Evolutionary conservation across 2,113 vertebrate genomes (phyloP), one percentile per base, ranked within the genome.

Genomic region (Erythrocercus mccallii): DNA sequence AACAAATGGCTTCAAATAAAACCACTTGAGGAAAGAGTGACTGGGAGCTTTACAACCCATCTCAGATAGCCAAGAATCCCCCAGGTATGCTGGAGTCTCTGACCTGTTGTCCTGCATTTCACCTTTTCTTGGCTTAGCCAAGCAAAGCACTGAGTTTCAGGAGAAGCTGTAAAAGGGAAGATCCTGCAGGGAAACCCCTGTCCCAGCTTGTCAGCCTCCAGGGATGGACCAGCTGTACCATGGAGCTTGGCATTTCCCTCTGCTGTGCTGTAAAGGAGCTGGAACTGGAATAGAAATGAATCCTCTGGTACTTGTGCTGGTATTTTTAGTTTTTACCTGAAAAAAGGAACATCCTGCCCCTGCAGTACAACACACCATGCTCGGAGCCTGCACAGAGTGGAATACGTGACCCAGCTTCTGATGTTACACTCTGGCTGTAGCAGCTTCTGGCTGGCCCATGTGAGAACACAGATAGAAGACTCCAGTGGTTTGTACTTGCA

Each of bases 401-500:
- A 86, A 62, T 3, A 17, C 1, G 25, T 20, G 10, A 17, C 42
- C 48, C 21, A 44, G 30, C 68, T 69, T 68, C n/a, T 81, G 45
- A 1, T 2, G 17, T 37, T 12, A 28, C 0, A 2, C 33, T 51
- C 45, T 62, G 24, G 51, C 20, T 21, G 37, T 12, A 68, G 85
- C 82, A 90, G 92, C 71, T 92, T 58, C 69, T 60, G 38, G 42
- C 44, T 18, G 57, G 78, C 23, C 51, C 70, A 19, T 0, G 37
- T 28, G 70, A 70, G 33, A 64, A 70, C 40, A 73, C 21, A 8
- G 6, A 25, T 3, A 50, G 86, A 69, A 65, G 90, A 64, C 38
- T 15, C 53, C 60, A 69, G 53, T 37, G 83, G 79, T 73, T 92
- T 54, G 45, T 56, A 79, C 66, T 95, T 95, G 93, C 94, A 95